Conservation (phyloP, 2,888 invertebrate species). For the Anaspis maculata region DNA sequence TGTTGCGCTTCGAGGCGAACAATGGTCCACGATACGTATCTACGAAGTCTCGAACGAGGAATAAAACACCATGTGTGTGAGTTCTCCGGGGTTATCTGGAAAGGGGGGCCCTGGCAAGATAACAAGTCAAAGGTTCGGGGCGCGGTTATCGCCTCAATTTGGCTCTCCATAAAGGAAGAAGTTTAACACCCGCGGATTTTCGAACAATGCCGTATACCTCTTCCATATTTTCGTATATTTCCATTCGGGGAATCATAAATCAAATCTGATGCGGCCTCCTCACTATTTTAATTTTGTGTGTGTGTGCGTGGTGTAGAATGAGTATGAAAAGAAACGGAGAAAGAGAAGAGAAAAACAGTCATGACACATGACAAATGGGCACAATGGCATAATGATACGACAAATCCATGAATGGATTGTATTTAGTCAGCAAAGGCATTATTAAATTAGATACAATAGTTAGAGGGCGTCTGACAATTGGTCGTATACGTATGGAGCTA, state of each 20-base stretch:
- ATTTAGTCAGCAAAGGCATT: conserved; percentile 36
- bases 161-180: too few species aligned
- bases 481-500: conserved; percentile 24
- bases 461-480: conserved; percentile 32
- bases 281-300: too few species aligned
- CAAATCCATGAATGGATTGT: conserved; percentile 33
- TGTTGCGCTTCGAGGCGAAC: too few species aligned
- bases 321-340: too few species aligned
- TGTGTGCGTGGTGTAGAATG: too few species aligned
- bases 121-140: conserved; percentile 26
- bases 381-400: conserved; percentile 33
- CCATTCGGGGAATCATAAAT: too few species aligned
- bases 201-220: too few species aligned
- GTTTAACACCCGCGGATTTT: too few species aligned
- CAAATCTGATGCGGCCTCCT: too few species aligned
- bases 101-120: too few species aligned
- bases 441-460: conserved; percentile 38
- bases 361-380: conserved; percentile 27
- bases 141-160: conserved; percentile 21
- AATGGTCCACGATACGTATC: conserved; percentile 22
- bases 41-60: conserved; percentile 23
- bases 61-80: conserved; percentile 24
- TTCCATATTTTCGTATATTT: too few species aligned
- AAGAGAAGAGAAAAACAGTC: conserved; percentile 13
- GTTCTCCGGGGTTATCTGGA: conserved; percentile 23